A percentile compares a stretch with the other conserved stretches of the same genome.
phyloP scores from a whole-genome alignment of 2,888 invertebrate genomes.

The Chromoteleia sp. region DNA sequence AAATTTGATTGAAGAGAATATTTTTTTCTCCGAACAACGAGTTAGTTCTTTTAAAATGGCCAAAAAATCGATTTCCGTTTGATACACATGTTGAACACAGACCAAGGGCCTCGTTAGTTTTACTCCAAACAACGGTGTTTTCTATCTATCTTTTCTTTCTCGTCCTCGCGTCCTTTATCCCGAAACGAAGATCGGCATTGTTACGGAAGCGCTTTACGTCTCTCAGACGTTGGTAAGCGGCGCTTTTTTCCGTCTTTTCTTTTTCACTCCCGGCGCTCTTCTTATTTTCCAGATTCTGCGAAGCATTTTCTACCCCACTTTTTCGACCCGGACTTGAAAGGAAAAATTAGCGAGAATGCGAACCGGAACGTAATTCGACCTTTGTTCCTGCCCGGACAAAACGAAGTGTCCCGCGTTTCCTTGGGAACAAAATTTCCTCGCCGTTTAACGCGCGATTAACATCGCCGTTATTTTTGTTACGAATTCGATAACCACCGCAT shows the following conservation, averaged over 20 bases:
- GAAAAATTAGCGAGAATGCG: constrained; percentile 56
- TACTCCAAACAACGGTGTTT: constrained; percentile 74
- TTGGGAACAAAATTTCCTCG: not conserved
- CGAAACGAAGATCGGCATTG: constrained; percentile 79
- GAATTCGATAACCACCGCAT: constrained; percentile 5
- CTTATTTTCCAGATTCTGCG: constrained; percentile 62
- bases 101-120: constrained; percentile 78
- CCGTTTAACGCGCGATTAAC: constrained; percentile 29
- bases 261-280: constrained; percentile 53
- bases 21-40: not conserved
- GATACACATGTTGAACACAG: constrained; percentile 58
- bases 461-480: constrained; percentile 5
- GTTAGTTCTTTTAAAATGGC: constrained; percentile 42
- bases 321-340: constrained; percentile 63
- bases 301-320: constrained; percentile 71
- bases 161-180: constrained; percentile 77
- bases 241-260: constrained; percentile 51
- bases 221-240: constrained; percentile 70
- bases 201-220: constrained; percentile 80
- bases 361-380: constrained; percentile 48
- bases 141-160: constrained; percentile 68
- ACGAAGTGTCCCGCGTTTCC: constrained; percentile 7
- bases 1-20: constrained; percentile 12
- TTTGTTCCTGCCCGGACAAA: constrained; percentile 27
- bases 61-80: constrained; percentile 75